phyloP scores from a whole-genome alignment of 2,797 vertebrate genomes.

The Bovichtus diacanthus region DNA sequence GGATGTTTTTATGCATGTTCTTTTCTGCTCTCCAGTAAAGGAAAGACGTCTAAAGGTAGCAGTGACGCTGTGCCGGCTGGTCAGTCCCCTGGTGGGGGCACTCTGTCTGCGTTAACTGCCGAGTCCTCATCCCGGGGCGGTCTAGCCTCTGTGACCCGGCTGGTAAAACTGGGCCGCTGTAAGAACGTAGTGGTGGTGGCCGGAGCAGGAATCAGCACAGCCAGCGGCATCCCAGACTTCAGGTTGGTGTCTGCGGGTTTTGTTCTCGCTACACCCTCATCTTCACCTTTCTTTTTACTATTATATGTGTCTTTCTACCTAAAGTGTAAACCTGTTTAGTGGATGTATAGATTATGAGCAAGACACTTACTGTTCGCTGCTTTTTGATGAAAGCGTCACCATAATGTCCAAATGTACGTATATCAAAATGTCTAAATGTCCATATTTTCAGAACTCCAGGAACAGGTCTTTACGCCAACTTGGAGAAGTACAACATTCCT shows the following conservation, averaged over 20 bases:
- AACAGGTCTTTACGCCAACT: slow-evolving; percentile 86
- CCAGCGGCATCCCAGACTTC: slow-evolving; percentile 89
- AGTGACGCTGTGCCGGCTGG: neutral
- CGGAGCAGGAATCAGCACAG: slow-evolving; percentile 88
- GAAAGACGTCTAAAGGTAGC: slow-evolving; percentile 36
- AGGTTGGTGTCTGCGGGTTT: slow-evolving; percentile 68
- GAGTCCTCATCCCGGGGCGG: slow-evolving; percentile 47
- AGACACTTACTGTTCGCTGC: neutral
- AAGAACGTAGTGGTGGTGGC: slow-evolving; percentile 86
- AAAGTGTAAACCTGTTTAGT: neutral
- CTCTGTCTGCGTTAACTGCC: neutral
- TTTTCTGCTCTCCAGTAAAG: slow-evolving; percentile 61
- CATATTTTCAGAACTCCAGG: slow-evolving; percentile 80
- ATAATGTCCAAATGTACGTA: neutral
- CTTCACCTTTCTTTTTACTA: neutral
- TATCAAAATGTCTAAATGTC: neutral
- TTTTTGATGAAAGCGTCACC: neutral
- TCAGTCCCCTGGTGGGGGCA: slow-evolving; percentile 26
- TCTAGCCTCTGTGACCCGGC: slow-evolving; percentile 81
- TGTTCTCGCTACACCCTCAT: neutral
- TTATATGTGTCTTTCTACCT: neutral
- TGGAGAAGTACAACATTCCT: slow-evolving; percentile 85
- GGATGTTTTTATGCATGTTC: neutral
- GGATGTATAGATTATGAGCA: neutral
- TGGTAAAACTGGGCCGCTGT: slow-evolving; percentile 84